A percentile compares a stretch with the other conserved stretches of the same genome.
Evolutionary conservation across 2,888 invertebrate genomes (phyloP).

Genomic region (Fabriciana adippe): DNA sequence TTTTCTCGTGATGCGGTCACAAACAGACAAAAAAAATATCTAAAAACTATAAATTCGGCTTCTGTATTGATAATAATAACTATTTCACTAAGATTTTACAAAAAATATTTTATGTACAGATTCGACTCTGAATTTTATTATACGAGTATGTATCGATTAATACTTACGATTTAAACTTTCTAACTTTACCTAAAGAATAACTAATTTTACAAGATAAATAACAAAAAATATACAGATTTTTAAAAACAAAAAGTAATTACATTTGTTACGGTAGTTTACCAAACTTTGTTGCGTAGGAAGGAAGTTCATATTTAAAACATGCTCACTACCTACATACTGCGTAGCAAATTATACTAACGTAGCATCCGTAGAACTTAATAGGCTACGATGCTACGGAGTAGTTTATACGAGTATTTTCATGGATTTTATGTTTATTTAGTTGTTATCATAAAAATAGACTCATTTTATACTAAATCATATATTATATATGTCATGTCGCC

Average conservation of each 20-base stretch:
- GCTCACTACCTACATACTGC: background rate
- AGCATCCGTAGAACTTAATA: background rate
- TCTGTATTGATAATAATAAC: no score
- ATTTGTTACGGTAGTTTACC: conserved; percentile 4
- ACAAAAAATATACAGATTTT: background rate
- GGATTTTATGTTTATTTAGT: background rate
- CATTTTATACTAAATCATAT: background rate
- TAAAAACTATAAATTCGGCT: no score
- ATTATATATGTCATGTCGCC: no score
- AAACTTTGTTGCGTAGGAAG: conserved; percentile 7
- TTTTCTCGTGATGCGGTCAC: no score
- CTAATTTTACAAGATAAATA: background rate
- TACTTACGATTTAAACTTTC: no score
- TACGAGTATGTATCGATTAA: no score
- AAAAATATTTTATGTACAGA: no score
- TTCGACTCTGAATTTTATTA: no score
- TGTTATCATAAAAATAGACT: background rate
- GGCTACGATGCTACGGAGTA: conserved; percentile 5
- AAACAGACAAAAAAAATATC: no score
- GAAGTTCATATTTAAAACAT: conserved; percentile 13
- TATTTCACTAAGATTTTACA: no score
- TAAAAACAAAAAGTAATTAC: background rate
- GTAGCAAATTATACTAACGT: conserved; percentile 11
- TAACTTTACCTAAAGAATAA: no score
- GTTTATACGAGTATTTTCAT: background rate